A percentile compares a stretch with the other conserved stretches of the same genome.
phyloP scores from a whole-genome alignment of 2,797 vertebrate species.

The Gorsachius magnificus region DNA sequence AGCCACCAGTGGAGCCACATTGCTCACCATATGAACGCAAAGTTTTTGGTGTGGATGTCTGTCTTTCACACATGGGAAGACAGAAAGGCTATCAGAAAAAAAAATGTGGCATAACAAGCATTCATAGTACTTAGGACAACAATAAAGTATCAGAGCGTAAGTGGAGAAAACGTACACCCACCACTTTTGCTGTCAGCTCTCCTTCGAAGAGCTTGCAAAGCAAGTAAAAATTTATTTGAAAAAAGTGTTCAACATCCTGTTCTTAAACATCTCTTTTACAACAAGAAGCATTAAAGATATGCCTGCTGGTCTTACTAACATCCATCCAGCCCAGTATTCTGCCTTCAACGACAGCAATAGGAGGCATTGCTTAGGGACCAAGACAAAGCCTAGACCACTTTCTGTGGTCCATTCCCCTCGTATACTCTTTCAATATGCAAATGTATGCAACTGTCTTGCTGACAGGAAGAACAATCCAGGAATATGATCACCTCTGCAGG shows the following conservation, averaged over 20 bases:
- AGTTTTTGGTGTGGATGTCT: background rate
- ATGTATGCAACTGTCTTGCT: background rate
- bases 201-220: background rate
- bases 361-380: background rate
- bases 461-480: background rate
- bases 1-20: background rate
- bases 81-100: background rate
- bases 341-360: background rate
- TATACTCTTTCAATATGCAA: background rate
- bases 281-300: background rate
- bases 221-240: background rate
- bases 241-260: background rate
- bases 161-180: background rate
- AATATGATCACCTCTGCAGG: background rate
- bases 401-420: background rate
- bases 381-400: background rate
- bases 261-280: background rate
- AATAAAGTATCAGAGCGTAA: background rate
- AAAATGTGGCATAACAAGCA: background rate
- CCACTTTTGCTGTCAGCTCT: background rate
- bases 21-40: background rate
- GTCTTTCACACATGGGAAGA: background rate
- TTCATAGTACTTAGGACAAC: background rate
- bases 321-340: background rate
- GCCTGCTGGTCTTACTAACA: background rate